Base-by-base conservation (phyloP, 1,140 invertebrate genomes). In the Lamellibrachia luymesi region DNA sequence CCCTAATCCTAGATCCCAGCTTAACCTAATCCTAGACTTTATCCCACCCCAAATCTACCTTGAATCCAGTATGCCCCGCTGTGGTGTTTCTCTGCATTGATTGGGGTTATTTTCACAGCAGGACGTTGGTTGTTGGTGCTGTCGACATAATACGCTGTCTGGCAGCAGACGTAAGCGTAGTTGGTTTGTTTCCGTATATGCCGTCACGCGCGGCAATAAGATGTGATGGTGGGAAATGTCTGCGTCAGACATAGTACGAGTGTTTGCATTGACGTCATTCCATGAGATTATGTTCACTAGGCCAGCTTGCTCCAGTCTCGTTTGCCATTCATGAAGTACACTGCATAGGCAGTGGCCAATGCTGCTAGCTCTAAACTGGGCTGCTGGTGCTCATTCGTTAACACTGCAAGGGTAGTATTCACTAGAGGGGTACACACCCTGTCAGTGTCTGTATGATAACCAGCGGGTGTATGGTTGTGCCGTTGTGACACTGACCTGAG, bases 181-280 rank as follows among this genome's bases (percentile, higher is more conserved):
- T 80, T 80, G 64, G 64, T 0, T 80, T 22, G 64, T 80, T 80
- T 22, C 64, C 64, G 64, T 80, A 80, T 80, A 80, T 80, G 64
- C 64, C 7, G 13, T 2, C 64, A 80, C 64, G 13, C 64, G 8
- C 1, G 64, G 64, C 64, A 80, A 2, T 8, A 80, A 80, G 64
- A 80, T 80, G 13, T 80, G 25, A 80, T 80, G 64, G 13, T 22
- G 17, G 64, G 64, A 2, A 80, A 80, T 80, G 25, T 80, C 6
- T 80, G 64, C 64, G 64, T 80, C 64, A 80, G 64, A 80, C 64
- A 80, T 80, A 80, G 64, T 80, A 80, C 64, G 64, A 80, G 64
- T 22, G 64, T 22, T 22, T 8, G 64, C 2, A 80, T 80, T 80
- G 64, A 80, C 64, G 64, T 80, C 64, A 80, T 22, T 38, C 38